Evolutionary conservation across 2,888 invertebrate species (phyloP).

Genomic region (Xestia sexstrigata): DNA sequence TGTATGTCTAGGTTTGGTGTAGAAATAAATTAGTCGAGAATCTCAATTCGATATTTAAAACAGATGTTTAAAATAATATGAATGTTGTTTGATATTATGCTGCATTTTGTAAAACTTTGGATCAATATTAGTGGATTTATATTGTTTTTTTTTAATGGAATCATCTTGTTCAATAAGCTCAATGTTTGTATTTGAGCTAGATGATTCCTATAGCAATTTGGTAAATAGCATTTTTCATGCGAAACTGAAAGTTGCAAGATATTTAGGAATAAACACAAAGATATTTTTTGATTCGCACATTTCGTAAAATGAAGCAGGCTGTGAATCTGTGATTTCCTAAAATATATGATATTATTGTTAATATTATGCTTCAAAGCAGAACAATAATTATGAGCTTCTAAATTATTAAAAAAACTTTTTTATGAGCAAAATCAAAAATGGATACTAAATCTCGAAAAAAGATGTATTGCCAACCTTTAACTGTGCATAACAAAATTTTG

Average conservation of each 20-base stretch:
- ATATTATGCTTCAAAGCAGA: conserved; percentile 1
- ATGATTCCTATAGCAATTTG: background rate
- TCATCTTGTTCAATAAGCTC: background rate
- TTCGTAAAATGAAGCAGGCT: conserved; percentile 51
- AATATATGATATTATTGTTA: conserved; percentile 11
- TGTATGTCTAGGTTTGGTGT: conserved; percentile 22
- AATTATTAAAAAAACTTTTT: conserved; percentile 3
- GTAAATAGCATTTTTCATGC: background rate
- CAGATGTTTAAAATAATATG: background rate
- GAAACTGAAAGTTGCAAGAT: background rate
- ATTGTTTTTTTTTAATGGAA: background rate
- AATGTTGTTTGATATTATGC: conserved; percentile 7
- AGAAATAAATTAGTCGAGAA: conserved; percentile 21
- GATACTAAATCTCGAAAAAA: background rate
- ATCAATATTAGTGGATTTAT: conserved; percentile 28
- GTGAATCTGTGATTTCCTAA: conserved; percentile 64
- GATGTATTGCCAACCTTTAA: no score
- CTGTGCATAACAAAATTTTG: background rate
- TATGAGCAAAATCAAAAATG: background rate
- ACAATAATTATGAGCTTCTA: conserved; percentile 23
- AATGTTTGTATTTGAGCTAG: background rate
- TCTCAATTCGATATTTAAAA: conserved; percentile 7
- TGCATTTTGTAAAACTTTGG: conserved; percentile 27
- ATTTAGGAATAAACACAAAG: background rate
- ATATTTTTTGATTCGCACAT: background rate